Conservation (phyloP, 2,113 vertebrate species). For the Actinemys pallida region DNA sequence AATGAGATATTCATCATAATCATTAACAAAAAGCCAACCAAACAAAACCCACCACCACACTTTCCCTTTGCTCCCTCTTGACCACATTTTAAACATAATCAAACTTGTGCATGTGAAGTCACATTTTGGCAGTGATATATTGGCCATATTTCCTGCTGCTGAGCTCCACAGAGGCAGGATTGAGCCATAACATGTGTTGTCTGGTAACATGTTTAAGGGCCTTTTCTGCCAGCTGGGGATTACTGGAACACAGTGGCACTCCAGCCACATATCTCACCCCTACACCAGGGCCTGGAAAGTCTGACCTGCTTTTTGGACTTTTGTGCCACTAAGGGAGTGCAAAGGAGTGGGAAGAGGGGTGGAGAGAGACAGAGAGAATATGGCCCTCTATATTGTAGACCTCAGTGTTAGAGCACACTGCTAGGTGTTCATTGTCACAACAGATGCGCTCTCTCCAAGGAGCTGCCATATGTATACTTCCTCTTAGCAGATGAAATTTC, state of each 20-base stretch:
- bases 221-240: background rate
- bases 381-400: background rate
- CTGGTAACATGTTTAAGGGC: background rate
- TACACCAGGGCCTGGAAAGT: background rate
- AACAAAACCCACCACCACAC: background rate
- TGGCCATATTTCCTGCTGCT: background rate
- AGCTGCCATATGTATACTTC: background rate
- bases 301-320: background rate
- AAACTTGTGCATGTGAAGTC: background rate
- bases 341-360: background rate
- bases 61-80: background rate
- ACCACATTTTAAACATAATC: background rate
- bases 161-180: background rate
- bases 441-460: background rate
- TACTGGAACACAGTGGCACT: background rate
- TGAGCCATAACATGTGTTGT: fast-evolving
- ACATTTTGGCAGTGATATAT: background rate
- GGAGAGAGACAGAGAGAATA: background rate
- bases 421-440: background rate
- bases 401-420: background rate
- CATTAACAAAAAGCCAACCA: background rate
- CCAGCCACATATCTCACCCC: background rate
- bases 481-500: background rate
- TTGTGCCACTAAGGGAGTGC: background rate
- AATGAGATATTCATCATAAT: background rate